phyloP scores from a whole-genome alignment of 2,888 invertebrate genomes.

The Tetrapedia diversipes region DNA sequence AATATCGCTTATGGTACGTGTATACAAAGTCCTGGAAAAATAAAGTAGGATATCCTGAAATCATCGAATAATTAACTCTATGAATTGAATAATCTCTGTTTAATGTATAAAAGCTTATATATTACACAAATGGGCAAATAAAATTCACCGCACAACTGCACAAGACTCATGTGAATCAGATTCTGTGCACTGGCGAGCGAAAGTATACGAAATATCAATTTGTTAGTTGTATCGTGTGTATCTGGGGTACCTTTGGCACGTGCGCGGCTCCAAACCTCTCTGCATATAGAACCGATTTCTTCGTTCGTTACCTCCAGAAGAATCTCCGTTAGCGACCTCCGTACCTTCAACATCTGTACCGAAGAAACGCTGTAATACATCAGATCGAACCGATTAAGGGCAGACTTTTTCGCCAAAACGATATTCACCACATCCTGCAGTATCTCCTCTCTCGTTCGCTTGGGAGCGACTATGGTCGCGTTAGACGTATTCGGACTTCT shows the following conservation, averaged over 20 bases:
- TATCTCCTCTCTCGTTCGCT: conserved; percentile 86
- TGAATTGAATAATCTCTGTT: conserved; percentile 77
- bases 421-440: conserved; percentile 87
- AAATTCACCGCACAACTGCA: conserved; percentile 69
- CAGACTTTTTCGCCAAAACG: background rate
- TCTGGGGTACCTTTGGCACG: conserved; percentile 90
- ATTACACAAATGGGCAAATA: conserved; percentile 69
- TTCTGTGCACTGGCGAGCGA: conserved; percentile 66
- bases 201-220: conserved; percentile 73
- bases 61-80: conserved; percentile 79
- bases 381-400: background rate
- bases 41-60: conserved; percentile 76
- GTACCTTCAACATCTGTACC: conserved; percentile 92
- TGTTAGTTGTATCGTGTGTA: conserved; percentile 74
- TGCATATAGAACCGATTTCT: conserved; percentile 92
- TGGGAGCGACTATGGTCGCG: conserved; percentile 60
- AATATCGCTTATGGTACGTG: conserved; percentile 47
- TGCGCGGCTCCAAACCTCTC: conserved; percentile 92
- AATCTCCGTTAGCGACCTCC: conserved; percentile 95
- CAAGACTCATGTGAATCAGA: conserved; percentile 60
- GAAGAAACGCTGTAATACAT: conserved; percentile 25
- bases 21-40: conserved; percentile 73
- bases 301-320: conserved; percentile 96
- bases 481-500: conserved; percentile 72
- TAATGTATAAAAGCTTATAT: conserved; percentile 73